Percentiles rank a stretch among this genome's conserved stretches.
These are phyloP conservation scores for Solea solea DNA, from an alignment of 2,113 vertebrate species.

Conservation along the genomic window DNA sequence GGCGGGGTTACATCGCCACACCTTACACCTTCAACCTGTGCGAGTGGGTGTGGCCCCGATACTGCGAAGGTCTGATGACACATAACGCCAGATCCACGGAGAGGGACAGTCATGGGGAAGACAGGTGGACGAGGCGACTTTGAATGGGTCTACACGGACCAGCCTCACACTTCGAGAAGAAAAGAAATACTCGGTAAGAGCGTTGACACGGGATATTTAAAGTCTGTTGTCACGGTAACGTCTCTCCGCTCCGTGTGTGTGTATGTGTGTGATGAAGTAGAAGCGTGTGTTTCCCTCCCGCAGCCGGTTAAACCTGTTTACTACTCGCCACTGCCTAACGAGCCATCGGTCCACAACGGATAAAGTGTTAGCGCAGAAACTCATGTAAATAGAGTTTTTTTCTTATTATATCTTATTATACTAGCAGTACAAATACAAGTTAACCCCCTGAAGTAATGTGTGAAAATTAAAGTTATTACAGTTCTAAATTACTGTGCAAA, in stretches of 20 bases:
- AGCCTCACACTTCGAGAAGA: slow-evolving; percentile 94
- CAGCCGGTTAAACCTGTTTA: slow-evolving; percentile 78
- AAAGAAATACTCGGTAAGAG: slow-evolving; percentile 93
- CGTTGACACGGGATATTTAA: not conserved
- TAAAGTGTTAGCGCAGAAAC: slow-evolving; percentile 2
- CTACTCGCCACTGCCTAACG: slow-evolving; percentile 40
- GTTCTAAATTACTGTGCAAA: no score
- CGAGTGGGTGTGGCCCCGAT: slow-evolving; percentile 67
- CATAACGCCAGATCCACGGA: slow-evolving; percentile 15
- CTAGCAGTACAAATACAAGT: no score
- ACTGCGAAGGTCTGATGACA: slow-evolving; percentile 38
- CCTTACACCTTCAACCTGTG: slow-evolving; percentile 21
- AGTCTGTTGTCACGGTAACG: no score
- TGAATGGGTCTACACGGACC: slow-evolving; percentile 97
- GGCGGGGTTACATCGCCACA: slow-evolving; percentile 29
- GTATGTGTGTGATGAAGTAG: not conserved
- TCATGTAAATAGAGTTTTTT: not conserved
- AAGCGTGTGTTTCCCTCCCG: not conserved
- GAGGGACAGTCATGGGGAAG: slow-evolving; percentile 85
- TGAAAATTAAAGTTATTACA: no score
- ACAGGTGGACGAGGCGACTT: slow-evolving; percentile 86
- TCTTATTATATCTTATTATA: no score
- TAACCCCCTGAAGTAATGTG: no score
- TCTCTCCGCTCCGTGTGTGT: not conserved
- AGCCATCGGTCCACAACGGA: slow-evolving; percentile 22